Evolutionary conservation across 2,797 vertebrate species (phyloP).

Genomic region (Furcifer pardalis): DNA sequence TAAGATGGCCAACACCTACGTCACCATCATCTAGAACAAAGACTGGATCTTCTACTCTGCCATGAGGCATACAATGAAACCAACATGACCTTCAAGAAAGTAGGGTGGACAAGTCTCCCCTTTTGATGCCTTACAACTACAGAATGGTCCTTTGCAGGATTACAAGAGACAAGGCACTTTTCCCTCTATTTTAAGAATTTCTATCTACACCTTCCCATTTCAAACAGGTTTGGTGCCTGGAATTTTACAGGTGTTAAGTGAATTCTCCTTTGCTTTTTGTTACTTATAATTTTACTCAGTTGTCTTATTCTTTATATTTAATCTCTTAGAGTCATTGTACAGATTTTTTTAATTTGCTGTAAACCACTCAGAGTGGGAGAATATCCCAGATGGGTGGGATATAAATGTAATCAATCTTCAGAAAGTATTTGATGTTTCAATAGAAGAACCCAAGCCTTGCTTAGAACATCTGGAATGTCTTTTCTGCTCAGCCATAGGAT

Average conservation of each 20-base stretch:
- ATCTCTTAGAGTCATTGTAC: no score
- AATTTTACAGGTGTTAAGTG: background rate
- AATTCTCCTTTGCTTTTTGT: no score
- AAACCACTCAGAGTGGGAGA: no score
- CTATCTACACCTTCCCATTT: background rate
- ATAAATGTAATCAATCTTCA: no score
- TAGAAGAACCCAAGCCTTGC: no score
- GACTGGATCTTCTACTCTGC: background rate
- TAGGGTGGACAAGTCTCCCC: background rate
- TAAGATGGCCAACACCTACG: background rate
- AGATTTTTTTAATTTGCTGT: no score
- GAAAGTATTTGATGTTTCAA: no score
- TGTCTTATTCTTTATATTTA: no score
- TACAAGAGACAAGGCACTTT: background rate
- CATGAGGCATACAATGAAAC: background rate
- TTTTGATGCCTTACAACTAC: background rate
- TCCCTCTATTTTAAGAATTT: background rate
- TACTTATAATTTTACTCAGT: no score
- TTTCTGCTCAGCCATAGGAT: no score
- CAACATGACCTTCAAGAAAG: background rate
- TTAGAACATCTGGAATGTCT: background rate
- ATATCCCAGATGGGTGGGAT: no score
- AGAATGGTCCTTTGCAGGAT: background rate
- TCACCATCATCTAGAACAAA: background rate
- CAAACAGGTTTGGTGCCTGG: background rate